Percentiles rank a stretch among this genome's conserved stretches.
Conservation (phyloP, 2,113 vertebrate species). For the Tylochromis polylepis region DNA sequence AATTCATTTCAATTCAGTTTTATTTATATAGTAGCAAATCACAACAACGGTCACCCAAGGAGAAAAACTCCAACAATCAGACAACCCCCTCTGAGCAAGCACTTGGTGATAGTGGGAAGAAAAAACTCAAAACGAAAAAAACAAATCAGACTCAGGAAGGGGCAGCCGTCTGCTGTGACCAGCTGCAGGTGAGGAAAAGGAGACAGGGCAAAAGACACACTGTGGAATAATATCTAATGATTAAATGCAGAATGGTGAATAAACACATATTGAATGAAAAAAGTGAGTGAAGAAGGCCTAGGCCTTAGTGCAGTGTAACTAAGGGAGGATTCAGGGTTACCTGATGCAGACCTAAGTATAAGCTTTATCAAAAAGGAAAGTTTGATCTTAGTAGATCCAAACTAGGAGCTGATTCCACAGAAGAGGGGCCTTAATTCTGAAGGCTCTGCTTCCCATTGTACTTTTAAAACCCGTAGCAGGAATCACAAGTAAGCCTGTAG, state of each 20-base stretch:
- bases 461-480: not conserved
- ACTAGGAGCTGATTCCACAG: not conserved
- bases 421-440: not conserved
- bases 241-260: not conserved
- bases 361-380: not conserved
- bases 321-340: not conserved
- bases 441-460: not conserved
- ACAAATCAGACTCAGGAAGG: not conserved
- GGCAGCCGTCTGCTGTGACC: not conserved
- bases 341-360: not conserved
- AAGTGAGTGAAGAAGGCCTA: not conserved
- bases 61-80: not conserved
- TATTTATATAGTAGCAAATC: not conserved
- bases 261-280: not conserved
- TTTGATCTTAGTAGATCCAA: not conserved
- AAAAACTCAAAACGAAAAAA: not conserved
- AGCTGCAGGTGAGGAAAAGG: not conserved
- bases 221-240: not conserved
- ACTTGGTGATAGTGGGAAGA: not conserved
- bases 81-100: rapidly evolving
- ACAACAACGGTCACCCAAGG: too few species aligned
- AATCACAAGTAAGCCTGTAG: not conserved
- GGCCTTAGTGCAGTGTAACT: not conserved
- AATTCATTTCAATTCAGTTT: rapidly evolving
- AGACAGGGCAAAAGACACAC: not conserved